Evolutionary conservation across 1,140 invertebrate genomes (phyloP).

Genomic region (Drosophila murphyi): DNA sequence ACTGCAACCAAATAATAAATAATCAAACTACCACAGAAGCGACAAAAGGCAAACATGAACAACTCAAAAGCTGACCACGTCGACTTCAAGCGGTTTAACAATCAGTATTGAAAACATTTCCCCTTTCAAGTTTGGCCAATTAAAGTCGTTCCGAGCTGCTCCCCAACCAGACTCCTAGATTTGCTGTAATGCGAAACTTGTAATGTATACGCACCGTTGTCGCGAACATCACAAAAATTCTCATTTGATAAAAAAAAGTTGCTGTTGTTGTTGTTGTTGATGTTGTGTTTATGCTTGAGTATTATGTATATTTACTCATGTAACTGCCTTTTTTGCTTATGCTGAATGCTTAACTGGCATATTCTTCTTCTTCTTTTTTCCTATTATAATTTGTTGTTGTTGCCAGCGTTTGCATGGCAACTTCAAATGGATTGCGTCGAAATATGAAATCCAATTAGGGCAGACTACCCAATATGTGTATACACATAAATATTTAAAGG

Average conservation of each 20-base stretch:
- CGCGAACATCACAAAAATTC: slow-evolving; percentile 13
- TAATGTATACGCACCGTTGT: slow-evolving; percentile 68
- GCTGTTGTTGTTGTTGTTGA: slow-evolving; percentile 39
- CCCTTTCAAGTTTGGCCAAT: slow-evolving; percentile 72
- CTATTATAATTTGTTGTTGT: slow-evolving; percentile 38
- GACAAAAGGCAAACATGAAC: slow-evolving; percentile 42
- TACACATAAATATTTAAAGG: slow-evolving; percentile 18
- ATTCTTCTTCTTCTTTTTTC: slow-evolving; percentile 2
- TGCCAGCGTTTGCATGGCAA: slow-evolving; percentile 73
- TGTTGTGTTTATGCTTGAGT: slow-evolving; percentile 3
- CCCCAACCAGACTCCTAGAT: background rate
- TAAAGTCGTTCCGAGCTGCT: slow-evolving; percentile 53
- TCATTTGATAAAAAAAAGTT: slow-evolving; percentile 4
- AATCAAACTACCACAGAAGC: slow-evolving; percentile 49
- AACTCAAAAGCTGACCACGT: slow-evolving; percentile 27
- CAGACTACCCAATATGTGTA: slow-evolving; percentile 31
- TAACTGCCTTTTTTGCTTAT: slow-evolving; percentile 11
- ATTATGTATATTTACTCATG: slow-evolving; percentile 26
- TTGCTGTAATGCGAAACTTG: slow-evolving; percentile 62
- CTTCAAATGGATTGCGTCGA: slow-evolving; percentile 51
- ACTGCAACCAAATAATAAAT: slow-evolving; percentile 69
- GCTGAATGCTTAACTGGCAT: slow-evolving; percentile 29
- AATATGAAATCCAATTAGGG: slow-evolving; percentile 75
- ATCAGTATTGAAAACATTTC: slow-evolving; percentile 32
- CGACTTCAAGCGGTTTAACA: slow-evolving; percentile 6